Evolutionary conservation across 2,888 invertebrate species (phyloP).

Genomic region (Cerastoderma edule): DNA sequence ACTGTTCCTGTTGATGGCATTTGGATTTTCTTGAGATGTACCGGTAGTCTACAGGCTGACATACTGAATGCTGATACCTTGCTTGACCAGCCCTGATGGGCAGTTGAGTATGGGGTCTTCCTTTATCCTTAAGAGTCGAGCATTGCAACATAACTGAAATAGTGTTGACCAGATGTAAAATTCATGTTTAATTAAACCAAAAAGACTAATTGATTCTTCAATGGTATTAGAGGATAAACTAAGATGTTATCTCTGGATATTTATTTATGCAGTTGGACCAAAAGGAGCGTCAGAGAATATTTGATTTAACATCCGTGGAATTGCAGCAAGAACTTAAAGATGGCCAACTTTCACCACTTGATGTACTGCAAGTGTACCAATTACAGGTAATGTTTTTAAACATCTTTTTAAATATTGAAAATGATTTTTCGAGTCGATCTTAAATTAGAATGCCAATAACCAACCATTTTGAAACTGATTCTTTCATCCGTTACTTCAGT

Average conservation of each 20-base stretch:
- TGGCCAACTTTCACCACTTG: conserved; percentile 62
- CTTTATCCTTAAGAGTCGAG: background rate
- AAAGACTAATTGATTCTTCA: background rate
- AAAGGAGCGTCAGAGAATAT: conserved; percentile 41
- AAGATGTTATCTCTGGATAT: no score
- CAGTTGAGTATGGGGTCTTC: no score
- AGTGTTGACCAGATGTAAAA: background rate
- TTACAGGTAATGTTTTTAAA: conserved; percentile 44
- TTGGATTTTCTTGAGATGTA: no score
- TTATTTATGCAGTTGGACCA: conserved; percentile 33
- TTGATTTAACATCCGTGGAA: conserved; percentile 52
- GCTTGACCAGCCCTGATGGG: no score
- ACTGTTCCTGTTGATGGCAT: no score
- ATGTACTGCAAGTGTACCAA: conserved; percentile 71
- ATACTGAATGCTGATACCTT: no score
- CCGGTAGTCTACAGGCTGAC: no score
- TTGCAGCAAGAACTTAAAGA: conserved; percentile 59
- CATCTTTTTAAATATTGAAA: no score
- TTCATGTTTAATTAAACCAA: background rate
- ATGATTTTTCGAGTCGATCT: no score
- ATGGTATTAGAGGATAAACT: background rate
- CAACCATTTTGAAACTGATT: no score
- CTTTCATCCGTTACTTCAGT: no score
- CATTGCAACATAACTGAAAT: background rate
- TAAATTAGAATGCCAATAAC: no score